Base-by-base conservation (phyloP, 2,888 invertebrate species). In the Dastarcus helophoroides region DNA sequence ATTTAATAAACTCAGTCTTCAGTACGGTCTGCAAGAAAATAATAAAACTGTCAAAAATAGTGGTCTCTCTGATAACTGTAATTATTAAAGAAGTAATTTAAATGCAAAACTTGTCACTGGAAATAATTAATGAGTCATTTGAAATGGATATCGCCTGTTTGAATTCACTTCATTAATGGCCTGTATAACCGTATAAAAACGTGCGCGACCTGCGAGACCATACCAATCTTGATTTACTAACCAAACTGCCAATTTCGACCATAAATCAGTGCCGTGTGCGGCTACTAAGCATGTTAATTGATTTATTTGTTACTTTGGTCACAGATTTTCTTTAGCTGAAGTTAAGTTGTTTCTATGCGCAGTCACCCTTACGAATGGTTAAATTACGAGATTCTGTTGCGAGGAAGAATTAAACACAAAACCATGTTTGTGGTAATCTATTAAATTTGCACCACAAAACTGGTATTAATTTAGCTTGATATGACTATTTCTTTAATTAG, bases 21-120 rank as follows among this genome's bases (percentile, higher is more conserved):
- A n/a, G n/a, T n/a, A n/a, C n/a, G n/a, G n/a, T n/a, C n/a, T n/a
- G n/a, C n/a, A n/a, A n/a, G 26, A 19, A 14, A 23, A 29, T 24
- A 33, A 29, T 39, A 35, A 39, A 39, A 32, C 22, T 33, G 37
- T 40, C 39, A 23, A 32, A 27, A 30, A 15, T 29, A 26, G 28
- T 31, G 28, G 31, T 31, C 31, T 22, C 28, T 25, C 26, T 26
- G 19, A 32, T 24, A 21, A 35, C 31, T 29, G 14, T 25, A 31
- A 35, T 35, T 35, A 34, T 32, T 33, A 34, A n/a, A 34, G 32
- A 37, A 26, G 22, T 37, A 32, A 41, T 41, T 39, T 39, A 39
- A 36, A 41, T 41, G 37, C 36, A 39, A 41, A 41, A 36, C 34
- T 37, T 35, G 41, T 37, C 41, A 33, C 32, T 21, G 32, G 16